Percentiles rank a stretch among this genome's conserved stretches.
phyloP scores from a whole-genome alignment of 2,797 vertebrate genomes.

The Spatula versicolor region DNA sequence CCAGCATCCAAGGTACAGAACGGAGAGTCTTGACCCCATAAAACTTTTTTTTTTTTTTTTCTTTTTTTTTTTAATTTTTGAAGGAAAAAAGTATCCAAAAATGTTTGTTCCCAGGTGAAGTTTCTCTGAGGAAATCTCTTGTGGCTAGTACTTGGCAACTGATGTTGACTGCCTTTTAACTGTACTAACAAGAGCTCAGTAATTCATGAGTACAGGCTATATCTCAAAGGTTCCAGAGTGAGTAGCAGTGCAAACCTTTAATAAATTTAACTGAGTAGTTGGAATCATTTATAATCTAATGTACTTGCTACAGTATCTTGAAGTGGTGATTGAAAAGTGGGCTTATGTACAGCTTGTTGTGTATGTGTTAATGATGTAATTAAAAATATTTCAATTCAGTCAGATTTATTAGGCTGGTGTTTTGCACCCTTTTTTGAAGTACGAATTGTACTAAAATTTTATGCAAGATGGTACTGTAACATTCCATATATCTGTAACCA shows the following conservation, averaged over 20 bases:
- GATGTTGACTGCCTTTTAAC: conserved; percentile 74
- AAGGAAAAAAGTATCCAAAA: conserved; percentile 73
- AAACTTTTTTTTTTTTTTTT: not conserved
- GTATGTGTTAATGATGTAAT: conserved; percentile 89
- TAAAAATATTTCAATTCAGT: conserved; percentile 81
- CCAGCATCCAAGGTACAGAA: conserved; percentile 96
- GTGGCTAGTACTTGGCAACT: conserved; percentile 76
- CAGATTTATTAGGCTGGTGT: conserved; percentile 83
- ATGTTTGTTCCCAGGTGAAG: conserved; percentile 74
- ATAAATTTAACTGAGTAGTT: conserved; percentile 78
- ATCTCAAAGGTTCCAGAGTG: conserved; percentile 70
- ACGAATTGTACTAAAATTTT: conserved; percentile 89
- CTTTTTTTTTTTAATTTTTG: conserved; percentile 24
- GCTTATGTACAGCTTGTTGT: conserved; percentile 92
- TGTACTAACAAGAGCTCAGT: conserved; percentile 75
- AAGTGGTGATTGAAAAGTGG: conserved; percentile 85
- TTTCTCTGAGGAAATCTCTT: conserved; percentile 73
- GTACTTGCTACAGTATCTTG: conserved; percentile 83
- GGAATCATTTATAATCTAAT: conserved; percentile 76
- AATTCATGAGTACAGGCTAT: conserved; percentile 67
- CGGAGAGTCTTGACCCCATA: conserved; percentile 93
- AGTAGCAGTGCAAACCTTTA: conserved; percentile 78
- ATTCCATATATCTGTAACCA: conserved; percentile 97
- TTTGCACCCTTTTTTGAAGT: conserved; percentile 91
- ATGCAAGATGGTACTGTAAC: conserved; percentile 97